Evolutionary conservation across 2,888 invertebrate species (phyloP).

Genomic region (Caenorhabditis uteleia): DNA sequence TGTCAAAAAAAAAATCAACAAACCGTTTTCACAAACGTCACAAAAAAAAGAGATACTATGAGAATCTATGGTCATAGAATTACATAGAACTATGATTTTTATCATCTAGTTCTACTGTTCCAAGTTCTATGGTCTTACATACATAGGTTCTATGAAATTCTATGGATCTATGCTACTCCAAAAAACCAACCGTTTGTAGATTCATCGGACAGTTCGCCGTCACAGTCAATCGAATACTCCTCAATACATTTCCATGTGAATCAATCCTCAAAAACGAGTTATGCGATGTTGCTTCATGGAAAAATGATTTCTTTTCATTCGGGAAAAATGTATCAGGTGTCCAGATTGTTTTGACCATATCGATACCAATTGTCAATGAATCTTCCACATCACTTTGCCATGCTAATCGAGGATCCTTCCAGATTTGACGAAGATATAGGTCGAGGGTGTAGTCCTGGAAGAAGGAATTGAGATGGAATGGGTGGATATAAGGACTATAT

Average conservation of each 20-base stretch:
- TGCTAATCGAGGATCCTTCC: slow-evolving; percentile 65
- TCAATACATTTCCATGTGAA: slow-evolving; percentile 65
- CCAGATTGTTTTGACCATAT: slow-evolving; percentile 69
- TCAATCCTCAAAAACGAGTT: slow-evolving; percentile 69
- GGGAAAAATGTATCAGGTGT: slow-evolving; percentile 69
- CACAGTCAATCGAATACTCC: slow-evolving; percentile 68
- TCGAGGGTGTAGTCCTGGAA: slow-evolving; percentile 69
- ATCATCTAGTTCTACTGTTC: no score
- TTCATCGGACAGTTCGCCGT: slow-evolving; percentile 70
- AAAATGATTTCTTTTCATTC: slow-evolving; percentile 69
- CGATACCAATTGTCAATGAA: slow-evolving; percentile 57
- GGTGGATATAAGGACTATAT: no score
- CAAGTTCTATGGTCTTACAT: no score
- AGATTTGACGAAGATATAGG: slow-evolving; percentile 68
- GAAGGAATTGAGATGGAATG: no score
- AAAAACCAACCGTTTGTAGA: slow-evolving; percentile 58
- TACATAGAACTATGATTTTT: no score
- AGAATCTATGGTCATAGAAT: no score
- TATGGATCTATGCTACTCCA: no score
- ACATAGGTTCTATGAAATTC: no score
- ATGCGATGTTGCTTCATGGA: slow-evolving; percentile 69
- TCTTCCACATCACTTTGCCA: slow-evolving; percentile 48
- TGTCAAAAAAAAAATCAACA: no score
- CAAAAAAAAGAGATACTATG: no score
- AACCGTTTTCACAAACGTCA: no score